Evolutionary conservation across 2,888 invertebrate species (phyloP), one percentile per base, ranked within the genome.

Genomic region (Mylabris sibirica): DNA sequence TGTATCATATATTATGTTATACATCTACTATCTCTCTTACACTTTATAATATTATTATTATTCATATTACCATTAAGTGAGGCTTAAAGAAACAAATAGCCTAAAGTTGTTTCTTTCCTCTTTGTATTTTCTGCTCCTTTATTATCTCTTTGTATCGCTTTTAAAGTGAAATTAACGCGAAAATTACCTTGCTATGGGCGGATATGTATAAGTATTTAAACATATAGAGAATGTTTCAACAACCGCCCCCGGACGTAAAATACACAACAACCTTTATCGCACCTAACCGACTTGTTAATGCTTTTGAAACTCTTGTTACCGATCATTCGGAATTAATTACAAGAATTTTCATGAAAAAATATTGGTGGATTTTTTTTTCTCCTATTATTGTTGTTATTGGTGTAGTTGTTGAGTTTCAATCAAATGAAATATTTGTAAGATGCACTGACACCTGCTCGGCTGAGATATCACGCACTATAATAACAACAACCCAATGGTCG

Each of bases 251-350:
- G 70, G 70, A 65, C 64, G 66, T 69, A 64, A 69, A 53, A 49
- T 2, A 44, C 3, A 59, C 67, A 68, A 70, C 63, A 68, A 70
- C 63, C 69, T 74, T 78, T 81, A 80, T 80, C 80, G 75, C 72
- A 65, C 66, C 68, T 77, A 78, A 81, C 81, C 30, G 80, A 80
- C 77, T 79, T 81, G 82, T 81, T 81, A 82, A 82, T 81, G 82
- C n/a, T n/a, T 82, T 80, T 80, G 79, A 78, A 80, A 78, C 81
- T n/a, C n/a, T 78, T 80, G 81, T 81, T 80, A 30, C 77, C 76
- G 78, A 79, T 80, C 80, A 79, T 77, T 80, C 74, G 80, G 30
- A 80, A 82, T 82, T 82, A 82, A 82, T 82, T 82, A 49, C 11
- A 1, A 11, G 9, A 49, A 4, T 30, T 30, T 30, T 3, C 30